Evolutionary conservation across 2,888 invertebrate genomes (phyloP).

Genomic region (Pristionchus exspectatus): DNA sequence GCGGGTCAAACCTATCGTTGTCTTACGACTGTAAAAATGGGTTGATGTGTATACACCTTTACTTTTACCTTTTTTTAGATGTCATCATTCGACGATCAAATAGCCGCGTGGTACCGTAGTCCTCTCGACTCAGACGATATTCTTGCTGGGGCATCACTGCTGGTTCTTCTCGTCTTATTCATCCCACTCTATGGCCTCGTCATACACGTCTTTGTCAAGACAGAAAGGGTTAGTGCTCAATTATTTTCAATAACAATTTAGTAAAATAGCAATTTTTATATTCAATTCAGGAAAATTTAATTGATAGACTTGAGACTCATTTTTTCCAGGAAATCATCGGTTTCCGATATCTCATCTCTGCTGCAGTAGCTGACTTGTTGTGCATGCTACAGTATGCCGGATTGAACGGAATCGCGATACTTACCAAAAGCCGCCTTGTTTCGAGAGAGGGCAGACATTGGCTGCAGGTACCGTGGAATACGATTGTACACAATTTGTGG

Average conservation of each 20-base stretch:
- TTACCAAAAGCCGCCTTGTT: conserved; percentile 10
- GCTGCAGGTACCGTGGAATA: not conserved
- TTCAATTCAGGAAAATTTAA: not conserved
- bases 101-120: conserved; percentile 29
- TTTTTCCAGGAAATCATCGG: conserved; percentile 48
- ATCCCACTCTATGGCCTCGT: conserved; percentile 18
- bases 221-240: not conserved
- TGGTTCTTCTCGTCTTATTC: conserved; percentile 18
- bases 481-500: too few species aligned
- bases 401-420: conserved; percentile 19
- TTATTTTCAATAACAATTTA: too few species aligned
- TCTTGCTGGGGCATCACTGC: not conserved
- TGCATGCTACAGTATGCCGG: conserved; percentile 18
- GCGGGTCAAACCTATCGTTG: too few species aligned
- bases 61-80: not conserved
- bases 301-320: not conserved
- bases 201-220: not conserved
- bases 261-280: not conserved
- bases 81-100: conserved; percentile 9
- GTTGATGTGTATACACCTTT: too few species aligned
- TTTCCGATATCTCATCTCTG: conserved; percentile 45
- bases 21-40: too few species aligned
- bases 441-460: not conserved
- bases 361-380: conserved; percentile 16
- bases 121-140: conserved; percentile 11